Evolutionary conservation across 2,113 vertebrate genomes (phyloP).

Genomic region (Mastomys coucha): DNA sequence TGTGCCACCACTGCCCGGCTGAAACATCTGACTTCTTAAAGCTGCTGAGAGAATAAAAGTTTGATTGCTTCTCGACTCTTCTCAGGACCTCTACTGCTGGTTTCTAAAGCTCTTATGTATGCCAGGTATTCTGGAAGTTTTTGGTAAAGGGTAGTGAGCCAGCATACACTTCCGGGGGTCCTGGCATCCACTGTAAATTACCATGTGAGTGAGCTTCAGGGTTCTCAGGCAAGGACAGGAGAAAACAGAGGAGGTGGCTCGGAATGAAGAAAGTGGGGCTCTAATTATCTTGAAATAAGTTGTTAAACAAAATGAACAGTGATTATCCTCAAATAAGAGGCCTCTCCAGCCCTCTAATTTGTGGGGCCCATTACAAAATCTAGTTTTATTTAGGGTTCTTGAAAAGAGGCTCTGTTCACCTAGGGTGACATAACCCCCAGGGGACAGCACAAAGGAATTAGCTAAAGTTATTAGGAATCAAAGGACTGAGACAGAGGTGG

Average conservation of each 20-base stretch:
- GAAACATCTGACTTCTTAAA: not conserved
- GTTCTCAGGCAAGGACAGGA: conserved; percentile 40
- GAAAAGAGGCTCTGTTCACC: conserved; percentile 82
- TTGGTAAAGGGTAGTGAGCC: not conserved
- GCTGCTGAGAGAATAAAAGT: not conserved
- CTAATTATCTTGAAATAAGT: conserved; percentile 79
- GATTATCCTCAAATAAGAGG: conserved; percentile 79
- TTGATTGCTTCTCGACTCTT: not conserved
- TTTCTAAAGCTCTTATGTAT: accelerated
- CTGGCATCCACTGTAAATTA: not conserved
- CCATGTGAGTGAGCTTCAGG: not conserved
- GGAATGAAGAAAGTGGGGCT: conserved; percentile 77
- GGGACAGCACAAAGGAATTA: conserved; percentile 78
- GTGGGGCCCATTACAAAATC: conserved; percentile 60
- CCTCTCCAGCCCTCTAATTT: conserved; percentile 76
- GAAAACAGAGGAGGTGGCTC: conserved; percentile 74
- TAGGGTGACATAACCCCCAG: conserved; percentile 71
- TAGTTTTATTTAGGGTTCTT: conserved; percentile 71
- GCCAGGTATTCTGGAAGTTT: not conserved
- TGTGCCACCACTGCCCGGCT: too few relatives aligned
- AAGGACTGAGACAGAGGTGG: conserved; percentile 73
- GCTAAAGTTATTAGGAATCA: conserved; percentile 63
- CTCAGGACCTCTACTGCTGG: not conserved
- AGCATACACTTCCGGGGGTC: not conserved
- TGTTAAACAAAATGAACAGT: conserved; percentile 76